Base-by-base conservation (phyloP, 1,140 invertebrate species). In the Ips typographus region DNA sequence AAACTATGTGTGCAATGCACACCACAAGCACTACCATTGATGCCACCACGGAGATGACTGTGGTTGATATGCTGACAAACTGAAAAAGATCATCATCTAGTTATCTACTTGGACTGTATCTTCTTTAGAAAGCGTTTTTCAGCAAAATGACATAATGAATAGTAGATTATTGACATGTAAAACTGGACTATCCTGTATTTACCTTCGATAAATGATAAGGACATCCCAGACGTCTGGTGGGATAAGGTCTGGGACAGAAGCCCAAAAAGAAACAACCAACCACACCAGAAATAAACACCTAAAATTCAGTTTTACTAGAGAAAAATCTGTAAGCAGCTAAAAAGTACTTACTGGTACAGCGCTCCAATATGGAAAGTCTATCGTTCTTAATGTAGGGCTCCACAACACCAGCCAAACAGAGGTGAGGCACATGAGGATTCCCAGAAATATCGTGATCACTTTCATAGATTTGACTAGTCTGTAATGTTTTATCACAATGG, bases 331-430 rank as follows among this genome's bases (percentile, higher is more conserved):
- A 40, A 40, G 37, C 2, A 55, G 2, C n/a, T 49, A 8, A 6
- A 49, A 2, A 3, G 1, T 66, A 81, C 83, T 84, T 79, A 89
- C 88, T 62, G 86, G 85, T 72, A 87, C 79, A 42, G 85, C 87
- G 74, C 87, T 88, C 82, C 87, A 87, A 70, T 87, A 87, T 0
- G 87, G 87, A 78, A 87, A 87, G 72, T 89, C 85, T 44, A 80
- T 75, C 52, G 83, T 75, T 36, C 82, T 81, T 3, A 88, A 81
- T 72, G 83, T 83, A 2, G 88, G 87, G 44, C 86, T 79, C 82
- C 86, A 85, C 36, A 88, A 71, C 5, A 87, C 77, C 53, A 89
- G 79, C 84, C 86, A 89, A 36, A 85, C 77, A 1, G 85, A 83
- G 6, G 89, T 70, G 2, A 83, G 82, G 41, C 82, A 81, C 40